Base-by-base conservation (phyloP, 2,888 invertebrate species). In the Campopleginae sp. region DNA sequence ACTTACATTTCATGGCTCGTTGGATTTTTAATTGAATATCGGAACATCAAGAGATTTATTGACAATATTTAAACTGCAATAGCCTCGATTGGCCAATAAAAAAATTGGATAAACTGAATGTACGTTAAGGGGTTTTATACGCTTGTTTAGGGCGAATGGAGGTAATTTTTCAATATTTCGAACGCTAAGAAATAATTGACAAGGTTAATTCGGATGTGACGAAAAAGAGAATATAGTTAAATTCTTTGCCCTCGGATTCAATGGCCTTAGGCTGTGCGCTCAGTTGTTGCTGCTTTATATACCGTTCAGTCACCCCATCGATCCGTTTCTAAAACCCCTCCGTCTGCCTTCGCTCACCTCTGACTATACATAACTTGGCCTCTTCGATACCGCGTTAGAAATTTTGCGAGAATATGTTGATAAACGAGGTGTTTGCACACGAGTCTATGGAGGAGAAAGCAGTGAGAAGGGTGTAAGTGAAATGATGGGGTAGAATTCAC, bases 271-370 rank as follows among this genome's bases (percentile, higher is more conserved):
- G 48, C 31, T 51, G 46, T 68, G 54, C 14, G 54, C 14, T 44
- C 38, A 44, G 66, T 68, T 61, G 51, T 46, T 70, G 68, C 23
- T 44, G 31, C 44, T 70, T 63, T 44, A 48, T 63, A 63, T 44
- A 77, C 61, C 46, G 82, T 82, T 82, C 82, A 76, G 82, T 70
- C 46, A 77, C 82, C 82, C 51, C 82, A 82, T 82, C 82, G 76
- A 81, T 81, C 81, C 68, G 70, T 42, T 48, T 51, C 63, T 63
- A 44, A 82, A 76, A 76, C 76, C 46, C 70, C 63, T 71, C 46
- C 58, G 33, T 46, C 58, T 54, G 44, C 46, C 38, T 61, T 17
- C 31, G 33, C 68, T 54, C 46, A 48, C 19, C 66, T 38, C 48
- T 14, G 14, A 48, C 58, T 23, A 23, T 54, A 31, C 46, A n/a